Base-by-base conservation (phyloP, 2,888 invertebrate species). In the Cylindroiulus punctatus region DNA sequence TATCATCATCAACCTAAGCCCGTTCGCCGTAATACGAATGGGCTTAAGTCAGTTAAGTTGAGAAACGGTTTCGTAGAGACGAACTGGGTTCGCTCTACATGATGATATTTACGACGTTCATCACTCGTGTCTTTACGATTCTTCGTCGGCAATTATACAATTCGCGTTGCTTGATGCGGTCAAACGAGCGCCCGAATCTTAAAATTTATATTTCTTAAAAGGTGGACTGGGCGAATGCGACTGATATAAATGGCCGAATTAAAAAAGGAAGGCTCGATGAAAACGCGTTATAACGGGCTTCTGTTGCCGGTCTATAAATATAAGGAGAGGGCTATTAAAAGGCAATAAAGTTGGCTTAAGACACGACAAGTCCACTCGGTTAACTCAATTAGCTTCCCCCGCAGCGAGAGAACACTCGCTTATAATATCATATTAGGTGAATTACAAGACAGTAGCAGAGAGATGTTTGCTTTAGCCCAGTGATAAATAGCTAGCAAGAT, bases 271-370 rank as follows among this genome's bases (percentile, higher is more conserved):
- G 19, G 2, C 52, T 52, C 52, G 52, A 52, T 52, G 52, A 52
- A 52, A 52, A 52, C n/a, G 52, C 19, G 17, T 47, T 10, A 14
- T 52, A 52, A 52, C n/a, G 17, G 52, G 52, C 52, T 52, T 52
- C 52, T 52, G 52, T 19, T 52, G 52, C 19, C 52, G 5, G 52
- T n/a, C 52, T 52, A 52, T 52, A 52, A 52, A 52, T 52, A 52
- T 52, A 52, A 36, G 52, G 52, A 52, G 52, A 52, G 52, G 52
- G 52, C 52, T 52, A 52, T 52, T 52, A 52, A 52, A 52, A 52
- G 52, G 52, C 52, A 52, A 52, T 52, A 52, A 52, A 52, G 52
- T 52, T 52, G 52, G 52, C 52, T 52, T 52, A 52, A 52, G 52
- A 52, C 52, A 52, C 52, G 19, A 19, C 17, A 19, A 52, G 52